phyloP scores from a whole-genome alignment of 2,888 invertebrate genomes.

The Acleris cristana region DNA sequence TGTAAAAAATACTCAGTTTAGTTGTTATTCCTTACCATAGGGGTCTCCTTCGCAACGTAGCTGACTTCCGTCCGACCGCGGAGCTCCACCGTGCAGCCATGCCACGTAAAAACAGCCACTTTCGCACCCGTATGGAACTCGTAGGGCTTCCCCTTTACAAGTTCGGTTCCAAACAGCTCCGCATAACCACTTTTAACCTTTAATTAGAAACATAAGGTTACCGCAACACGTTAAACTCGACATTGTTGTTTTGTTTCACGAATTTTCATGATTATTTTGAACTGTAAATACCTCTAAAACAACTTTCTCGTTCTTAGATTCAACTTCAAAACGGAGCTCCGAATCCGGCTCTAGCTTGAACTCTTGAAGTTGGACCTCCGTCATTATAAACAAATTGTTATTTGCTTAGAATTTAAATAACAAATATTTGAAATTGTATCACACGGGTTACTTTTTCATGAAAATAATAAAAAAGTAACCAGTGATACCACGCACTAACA shows the following conservation, averaged over 20 bases:
- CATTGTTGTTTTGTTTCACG: background rate
- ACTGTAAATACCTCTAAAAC: constrained; percentile 85
- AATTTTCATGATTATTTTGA: background rate
- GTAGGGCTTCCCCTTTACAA: constrained; percentile 96
- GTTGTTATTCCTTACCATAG: constrained; percentile 88
- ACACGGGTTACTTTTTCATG: too few species aligned
- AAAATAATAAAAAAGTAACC: too few species aligned
- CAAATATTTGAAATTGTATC: background rate
- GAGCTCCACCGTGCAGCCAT: constrained; percentile 94
- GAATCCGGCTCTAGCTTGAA: constrained; percentile 94
- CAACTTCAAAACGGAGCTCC: constrained; percentile 97
- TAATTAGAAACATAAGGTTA: constrained; percentile 8
- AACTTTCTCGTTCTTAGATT: constrained; percentile 93
- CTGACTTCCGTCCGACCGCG: constrained; percentile 95
- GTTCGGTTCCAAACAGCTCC: constrained; percentile 98
- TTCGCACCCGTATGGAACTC: constrained; percentile 95
- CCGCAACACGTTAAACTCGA: background rate
- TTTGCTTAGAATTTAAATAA: background rate
- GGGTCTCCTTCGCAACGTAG: constrained; percentile 97
- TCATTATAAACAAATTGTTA: constrained; percentile 56
- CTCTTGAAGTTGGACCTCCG: constrained; percentile 84
- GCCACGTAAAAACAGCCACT: constrained; percentile 98
- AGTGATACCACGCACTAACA: too few species aligned
- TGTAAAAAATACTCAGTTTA: too few species aligned
- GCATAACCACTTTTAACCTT: constrained; percentile 95